A percentile compares a stretch with the other conserved stretches of the same genome.
phyloP scores from a whole-genome alignment of 2,797 vertebrate genomes.

The Platyrinchus mystaceus region DNA sequence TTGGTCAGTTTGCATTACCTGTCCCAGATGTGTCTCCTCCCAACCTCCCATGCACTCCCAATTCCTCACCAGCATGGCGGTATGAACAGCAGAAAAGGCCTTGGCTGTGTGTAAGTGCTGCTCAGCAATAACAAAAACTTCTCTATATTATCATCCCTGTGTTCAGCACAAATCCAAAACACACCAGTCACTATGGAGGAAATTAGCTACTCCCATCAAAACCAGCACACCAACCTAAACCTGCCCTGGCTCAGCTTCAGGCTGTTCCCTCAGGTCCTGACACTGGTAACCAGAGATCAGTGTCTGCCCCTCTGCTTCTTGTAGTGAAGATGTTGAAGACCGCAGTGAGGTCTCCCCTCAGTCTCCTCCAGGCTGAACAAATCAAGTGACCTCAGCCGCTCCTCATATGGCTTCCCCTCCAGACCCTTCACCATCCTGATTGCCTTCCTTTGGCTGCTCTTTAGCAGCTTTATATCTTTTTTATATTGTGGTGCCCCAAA shows the following conservation, averaged over 20 bases:
- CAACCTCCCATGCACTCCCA: too few species aligned
- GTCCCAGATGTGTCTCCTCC: not conserved
- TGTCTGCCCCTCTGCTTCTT: not conserved
- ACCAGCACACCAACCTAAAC: not conserved
- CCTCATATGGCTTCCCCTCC: not conserved
- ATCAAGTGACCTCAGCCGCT: not conserved
- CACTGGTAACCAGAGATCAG: not conserved
- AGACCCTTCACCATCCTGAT: fast-evolving
- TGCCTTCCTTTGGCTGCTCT: not conserved
- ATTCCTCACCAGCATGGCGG: not conserved
- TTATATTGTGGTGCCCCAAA: not conserved
- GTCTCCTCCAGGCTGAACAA: not conserved
- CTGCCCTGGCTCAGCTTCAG: not conserved
- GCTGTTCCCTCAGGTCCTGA: not conserved
- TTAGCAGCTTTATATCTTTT: not conserved
- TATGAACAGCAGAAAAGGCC: not conserved
- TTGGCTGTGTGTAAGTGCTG: not conserved
- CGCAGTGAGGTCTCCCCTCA: not conserved
- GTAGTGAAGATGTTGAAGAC: too few species aligned
- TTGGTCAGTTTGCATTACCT: not conserved
- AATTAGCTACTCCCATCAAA: not conserved
- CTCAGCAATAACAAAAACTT: not conserved
- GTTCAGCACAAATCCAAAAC: not conserved
- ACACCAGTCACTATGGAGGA: not conserved
- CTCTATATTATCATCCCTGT: not conserved